These are phyloP conservation scores for Simalia tracyae DNA, from an alignment of 2,797 vertebrate species.

Conservation along the genomic window DNA sequence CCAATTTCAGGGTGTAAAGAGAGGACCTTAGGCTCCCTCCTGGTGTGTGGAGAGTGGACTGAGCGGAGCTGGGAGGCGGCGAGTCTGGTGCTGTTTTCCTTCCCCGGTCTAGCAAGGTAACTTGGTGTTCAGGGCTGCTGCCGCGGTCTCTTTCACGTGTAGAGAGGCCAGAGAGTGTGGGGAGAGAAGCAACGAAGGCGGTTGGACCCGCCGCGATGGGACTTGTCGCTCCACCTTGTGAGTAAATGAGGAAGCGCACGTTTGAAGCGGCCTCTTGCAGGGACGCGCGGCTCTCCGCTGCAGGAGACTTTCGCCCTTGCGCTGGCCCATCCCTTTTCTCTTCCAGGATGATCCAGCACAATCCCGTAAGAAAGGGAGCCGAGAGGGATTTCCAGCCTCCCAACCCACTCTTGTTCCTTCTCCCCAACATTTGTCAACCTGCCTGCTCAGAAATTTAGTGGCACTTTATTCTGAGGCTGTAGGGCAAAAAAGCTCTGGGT, in stretches of 20 bases:
- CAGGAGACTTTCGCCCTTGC: background rate
- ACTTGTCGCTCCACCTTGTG: constrained; percentile 56
- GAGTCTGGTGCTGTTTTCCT: background rate
- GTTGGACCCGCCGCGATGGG: background rate
- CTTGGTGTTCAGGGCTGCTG: background rate
- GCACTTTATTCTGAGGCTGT: background rate
- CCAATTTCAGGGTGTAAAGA: background rate
- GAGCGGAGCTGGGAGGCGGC: background rate
- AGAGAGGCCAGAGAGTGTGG: background rate
- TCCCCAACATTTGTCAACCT: background rate
- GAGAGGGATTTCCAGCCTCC: background rate
- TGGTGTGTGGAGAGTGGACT: background rate
- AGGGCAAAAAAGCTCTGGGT: background rate
- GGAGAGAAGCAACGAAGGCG: background rate
- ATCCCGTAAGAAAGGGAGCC: too few species aligned
- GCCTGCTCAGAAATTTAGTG: background rate
- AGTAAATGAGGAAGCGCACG: constrained; percentile 50
- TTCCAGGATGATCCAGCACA: background rate
- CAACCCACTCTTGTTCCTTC: background rate
- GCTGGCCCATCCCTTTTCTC: background rate
- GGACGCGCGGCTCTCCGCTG: background rate
- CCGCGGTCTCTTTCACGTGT: background rate
- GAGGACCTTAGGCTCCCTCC: background rate
- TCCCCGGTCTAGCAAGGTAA: background rate
- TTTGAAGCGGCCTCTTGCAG: constrained; percentile 22